Evolutionary conservation across 2,797 vertebrate genomes (phyloP), one percentile per base, ranked within the genome.

Genomic region (Cynodonichthys magdalenae): DNA sequence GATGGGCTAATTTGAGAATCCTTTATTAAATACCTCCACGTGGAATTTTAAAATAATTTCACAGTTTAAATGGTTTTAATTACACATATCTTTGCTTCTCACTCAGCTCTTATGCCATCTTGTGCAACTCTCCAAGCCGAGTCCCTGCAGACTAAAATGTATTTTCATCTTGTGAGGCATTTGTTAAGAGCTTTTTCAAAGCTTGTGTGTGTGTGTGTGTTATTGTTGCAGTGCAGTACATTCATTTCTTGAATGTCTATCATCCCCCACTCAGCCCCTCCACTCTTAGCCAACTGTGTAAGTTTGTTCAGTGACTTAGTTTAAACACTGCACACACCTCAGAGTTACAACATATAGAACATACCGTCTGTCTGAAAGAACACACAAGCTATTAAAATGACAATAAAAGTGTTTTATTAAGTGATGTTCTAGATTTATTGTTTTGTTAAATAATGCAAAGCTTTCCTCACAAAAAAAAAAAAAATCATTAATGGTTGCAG

Each of bases 91-190:
- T 49, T 47, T 14, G 29, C 66, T 78, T 71, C 41, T 68, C 66
- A 70, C 57, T 77, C 59, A 77, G 29, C 54, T 36, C 71, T 15
- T 31, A 41, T 20, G 34, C 53, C 62, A 28, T 18, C 52, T 85
- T 89, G 87, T 80, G 81, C 45, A 90, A 90, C 71, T 80, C 71
- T 68, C 46, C 52, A 20, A 65, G 64, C 63, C 19, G 68, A 78
- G 65, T 84, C 76, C 71, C 64, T 15, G 63, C 39, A 55, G 63
- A 76, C 63, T 42, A 12, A 74, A 72, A 79, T 67, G 84, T 70
- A 80, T 81, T 87, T 83, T 77, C 77, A 68, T 82, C 69, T 78
- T 82, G 79, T 77, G 83, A 88, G 66, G 78, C 75, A 84, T 85
- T 89, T 85, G 79, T 75, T 71, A 73, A 87, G 73, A 63, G 80